Evolutionary conservation across 92 coral and sea anemone species (phyloP), one percentile per base, ranked within the genome.

Genomic region (Phenganax stokvisi): DNA sequence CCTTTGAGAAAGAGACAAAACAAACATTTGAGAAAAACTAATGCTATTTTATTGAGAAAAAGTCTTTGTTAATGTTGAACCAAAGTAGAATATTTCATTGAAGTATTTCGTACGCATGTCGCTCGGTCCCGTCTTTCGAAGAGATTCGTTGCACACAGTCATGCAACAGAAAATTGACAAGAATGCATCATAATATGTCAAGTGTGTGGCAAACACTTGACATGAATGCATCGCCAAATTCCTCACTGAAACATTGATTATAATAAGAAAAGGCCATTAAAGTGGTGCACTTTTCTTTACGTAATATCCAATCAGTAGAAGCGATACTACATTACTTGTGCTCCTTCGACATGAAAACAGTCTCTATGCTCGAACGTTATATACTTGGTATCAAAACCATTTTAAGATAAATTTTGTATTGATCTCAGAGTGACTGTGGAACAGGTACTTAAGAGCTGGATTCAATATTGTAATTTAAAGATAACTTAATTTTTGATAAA

Each of bases 401-500:
- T 28, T 64, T 64, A 17, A 64, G 73, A 68, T 0, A 10, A 68
- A 53, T 68, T 68, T 68, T 68, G 73, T 68, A 68, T 68, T 68
- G 70, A 64, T 7, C 12, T 64, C 73, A 37, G 4, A 28, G 73
- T 53, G 47, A 10, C 73, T 37, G 73, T 68, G 31, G 73, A 68
- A 68, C 73, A 53, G 73, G 31, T 20, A 7, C n/a, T 30, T 30
- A 30, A 12, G 54, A 10, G 52, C 53, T 9, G 73, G n/a, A 30
- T 68, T 68, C 73, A 68, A 10, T 30, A 68, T 68, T 30, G 20
- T 68, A 68, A 68, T 68, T 68, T 68, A 68, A 66, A 25, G 31
- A 29, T 68, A 68, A 68, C 73, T 68, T 68, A 68, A 68, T 28
- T 67, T 67, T 30, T 68, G 53, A 68, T 68, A 68, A 68, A 29